Conservation (phyloP, 2,113 vertebrate genomes). For the human (Homo sapiens) region DNA sequence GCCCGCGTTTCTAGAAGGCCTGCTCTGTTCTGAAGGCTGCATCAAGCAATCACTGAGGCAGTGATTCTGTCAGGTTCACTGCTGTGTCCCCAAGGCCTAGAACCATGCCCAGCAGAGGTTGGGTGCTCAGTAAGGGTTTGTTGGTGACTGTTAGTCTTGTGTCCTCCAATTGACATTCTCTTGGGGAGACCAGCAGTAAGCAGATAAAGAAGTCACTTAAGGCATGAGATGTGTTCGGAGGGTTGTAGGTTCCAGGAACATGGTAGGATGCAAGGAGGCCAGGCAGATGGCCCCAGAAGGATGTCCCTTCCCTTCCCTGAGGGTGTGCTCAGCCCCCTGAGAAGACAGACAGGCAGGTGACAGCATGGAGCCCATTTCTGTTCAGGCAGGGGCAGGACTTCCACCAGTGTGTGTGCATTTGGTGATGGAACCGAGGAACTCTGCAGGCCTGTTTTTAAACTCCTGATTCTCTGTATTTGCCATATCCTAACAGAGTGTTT, state of each 20-base stretch:
- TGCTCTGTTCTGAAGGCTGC: background rate
- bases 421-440: background rate
- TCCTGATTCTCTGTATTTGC: background rate
- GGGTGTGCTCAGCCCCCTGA: rapidly evolving
- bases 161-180: background rate
- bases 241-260: background rate
- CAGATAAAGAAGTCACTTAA: background rate
- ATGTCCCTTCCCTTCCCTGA: background rate
- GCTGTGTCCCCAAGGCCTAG: background rate
- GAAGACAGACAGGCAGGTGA: background rate
- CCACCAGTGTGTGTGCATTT: background rate
- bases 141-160: background rate
- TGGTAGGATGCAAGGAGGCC: background rate
- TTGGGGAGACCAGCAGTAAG: too few relatives aligned
- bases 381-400: background rate
- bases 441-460: background rate
- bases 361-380: too few relatives aligned
- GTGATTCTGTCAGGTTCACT: background rate
- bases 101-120: background rate
- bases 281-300: background rate
- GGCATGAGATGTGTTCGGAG: background rate
- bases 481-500: background rate
- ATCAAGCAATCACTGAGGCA: rapidly evolving
- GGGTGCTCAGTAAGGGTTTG: background rate
- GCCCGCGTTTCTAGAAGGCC: background rate